Percentiles rank a stretch among this genome's conserved stretches.
Conservation (phyloP, 2,888 invertebrate genomes). For the Brenthis ino region DNA sequence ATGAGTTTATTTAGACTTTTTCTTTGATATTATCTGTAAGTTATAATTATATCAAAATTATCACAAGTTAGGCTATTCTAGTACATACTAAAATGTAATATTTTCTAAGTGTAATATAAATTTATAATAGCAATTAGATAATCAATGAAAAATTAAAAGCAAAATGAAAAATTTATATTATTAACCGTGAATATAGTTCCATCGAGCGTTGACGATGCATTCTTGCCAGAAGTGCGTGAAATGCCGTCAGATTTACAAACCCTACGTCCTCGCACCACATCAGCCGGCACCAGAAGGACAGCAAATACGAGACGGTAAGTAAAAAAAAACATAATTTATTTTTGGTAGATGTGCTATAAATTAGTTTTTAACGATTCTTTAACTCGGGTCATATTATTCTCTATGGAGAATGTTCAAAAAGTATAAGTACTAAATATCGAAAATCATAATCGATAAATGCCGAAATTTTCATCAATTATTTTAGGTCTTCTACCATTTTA, state of each 20-base stretch:
- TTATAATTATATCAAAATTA: too few species aligned
- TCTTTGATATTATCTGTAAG: too few species aligned
- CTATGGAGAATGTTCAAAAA: not conserved
- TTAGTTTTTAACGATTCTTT: not conserved
- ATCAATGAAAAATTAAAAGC: not conserved
- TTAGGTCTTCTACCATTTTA: too few species aligned
- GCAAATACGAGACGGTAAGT: conserved; percentile 73
- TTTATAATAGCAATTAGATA: not conserved
- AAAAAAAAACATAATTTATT: not conserved
- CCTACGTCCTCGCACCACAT: conserved; percentile 68
- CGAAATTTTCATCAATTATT: not conserved
- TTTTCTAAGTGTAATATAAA: not conserved
- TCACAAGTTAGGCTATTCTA: too few species aligned
- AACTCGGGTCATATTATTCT: not conserved
- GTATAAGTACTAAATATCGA: too few species aligned
- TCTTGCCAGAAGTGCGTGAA: conserved; percentile 70
- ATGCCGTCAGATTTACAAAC: conserved; percentile 61
- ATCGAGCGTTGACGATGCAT: conserved; percentile 72
- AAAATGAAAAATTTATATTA: not conserved
- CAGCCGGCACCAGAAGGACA: conserved; percentile 73
- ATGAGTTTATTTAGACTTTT: too few species aligned
- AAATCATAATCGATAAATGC: not conserved
- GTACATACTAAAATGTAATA: too few species aligned
- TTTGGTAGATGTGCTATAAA: conserved; percentile 11
- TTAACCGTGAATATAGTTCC: conserved; percentile 49